Conservation (phyloP, 23 tunicate species). For the Corella eumyota region DNA sequence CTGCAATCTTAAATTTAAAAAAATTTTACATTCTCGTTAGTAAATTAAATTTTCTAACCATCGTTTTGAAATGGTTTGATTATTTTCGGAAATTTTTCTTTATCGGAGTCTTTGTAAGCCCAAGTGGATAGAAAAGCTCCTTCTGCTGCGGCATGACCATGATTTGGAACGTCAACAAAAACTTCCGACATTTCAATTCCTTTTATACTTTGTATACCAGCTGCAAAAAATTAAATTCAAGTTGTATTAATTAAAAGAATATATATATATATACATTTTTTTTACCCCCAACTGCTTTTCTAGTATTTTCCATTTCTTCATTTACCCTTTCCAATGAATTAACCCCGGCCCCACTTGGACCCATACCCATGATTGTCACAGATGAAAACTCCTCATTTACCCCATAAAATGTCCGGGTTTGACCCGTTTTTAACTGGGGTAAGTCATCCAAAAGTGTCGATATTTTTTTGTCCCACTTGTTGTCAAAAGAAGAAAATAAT, state of each 20-base stretch:
- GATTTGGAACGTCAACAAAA: conserved; percentile 26
- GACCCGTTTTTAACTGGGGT: conserved; percentile 38
- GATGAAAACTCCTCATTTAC: conserved; percentile 7
- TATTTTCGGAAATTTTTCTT: conserved; percentile 42
- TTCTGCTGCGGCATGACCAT: conserved; percentile 62
- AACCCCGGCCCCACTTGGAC: conserved; percentile 8
- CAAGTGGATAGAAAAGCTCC: conserved; percentile 67
- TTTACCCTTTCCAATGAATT: conserved; percentile 23
- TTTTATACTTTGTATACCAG: conserved; percentile 46
- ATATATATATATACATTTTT: not conserved
- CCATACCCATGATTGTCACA: conserved; percentile 45
- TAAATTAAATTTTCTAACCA: too few species aligned
- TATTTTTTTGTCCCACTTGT: conserved; percentile 19
- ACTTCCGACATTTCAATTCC: conserved; percentile 40
- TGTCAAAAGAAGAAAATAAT: conserved; percentile 16
- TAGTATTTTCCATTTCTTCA: conserved; percentile 47
- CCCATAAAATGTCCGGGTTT: conserved; percentile 30
- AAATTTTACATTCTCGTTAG: too few species aligned
- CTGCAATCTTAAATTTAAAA: too few species aligned
- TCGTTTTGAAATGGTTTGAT: conserved; percentile 12
- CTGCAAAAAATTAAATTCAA: conserved; percentile 13
- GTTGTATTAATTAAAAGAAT: not conserved
- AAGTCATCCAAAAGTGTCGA: conserved; percentile 5
- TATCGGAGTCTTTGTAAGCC: conserved; percentile 74
- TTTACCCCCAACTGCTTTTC: conserved; percentile 45